These are phyloP conservation scores for Drosophila murphyi DNA, from an alignment of 1,140 invertebrate genomes.

Conservation along the genomic window DNA sequence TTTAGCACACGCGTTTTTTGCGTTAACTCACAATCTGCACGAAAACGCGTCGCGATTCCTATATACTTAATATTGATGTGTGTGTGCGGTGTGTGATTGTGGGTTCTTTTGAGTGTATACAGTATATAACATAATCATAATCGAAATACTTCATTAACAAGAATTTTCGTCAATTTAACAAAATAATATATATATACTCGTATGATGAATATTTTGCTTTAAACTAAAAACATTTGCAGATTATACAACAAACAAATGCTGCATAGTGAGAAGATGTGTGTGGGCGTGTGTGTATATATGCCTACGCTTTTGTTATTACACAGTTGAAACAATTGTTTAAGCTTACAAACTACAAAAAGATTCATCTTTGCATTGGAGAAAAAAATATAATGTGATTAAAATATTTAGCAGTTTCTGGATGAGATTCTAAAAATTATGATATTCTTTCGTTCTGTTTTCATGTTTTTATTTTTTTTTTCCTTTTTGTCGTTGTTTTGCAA, in stretches of 20 bases:
- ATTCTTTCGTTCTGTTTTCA: constrained; percentile 31
- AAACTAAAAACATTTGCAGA: constrained; percentile 21
- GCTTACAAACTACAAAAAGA: constrained; percentile 53
- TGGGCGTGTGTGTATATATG: constrained; percentile 14
- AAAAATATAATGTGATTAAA: constrained; percentile 48
- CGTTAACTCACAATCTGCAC: constrained; percentile 35
- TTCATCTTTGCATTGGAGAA: constrained; percentile 51
- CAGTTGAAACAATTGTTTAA: constrained; percentile 45
- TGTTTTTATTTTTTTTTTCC: constrained; percentile 19
- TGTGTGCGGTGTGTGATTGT: constrained; percentile 5
- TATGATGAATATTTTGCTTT: constrained; percentile 38
- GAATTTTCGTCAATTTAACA: constrained; percentile 73
- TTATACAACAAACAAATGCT: constrained; percentile 29
- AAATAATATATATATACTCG: constrained; percentile 34
- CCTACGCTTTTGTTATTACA: constrained; percentile 23
- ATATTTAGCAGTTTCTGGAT: constrained; percentile 58
- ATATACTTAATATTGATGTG: constrained; percentile 17
- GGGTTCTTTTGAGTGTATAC: constrained; percentile 11
- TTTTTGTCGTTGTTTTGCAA: too few relatives aligned
- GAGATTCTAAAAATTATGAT: constrained; percentile 70
- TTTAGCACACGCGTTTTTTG: constrained; percentile 12
- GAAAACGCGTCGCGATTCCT: constrained; percentile 3
- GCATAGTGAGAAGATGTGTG: constrained; percentile 44
- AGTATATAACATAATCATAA: constrained; percentile 57
- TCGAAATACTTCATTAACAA: constrained; percentile 76